phyloP scores from a whole-genome alignment of 1,140 invertebrate species.

The Danaus plexippus region DNA sequence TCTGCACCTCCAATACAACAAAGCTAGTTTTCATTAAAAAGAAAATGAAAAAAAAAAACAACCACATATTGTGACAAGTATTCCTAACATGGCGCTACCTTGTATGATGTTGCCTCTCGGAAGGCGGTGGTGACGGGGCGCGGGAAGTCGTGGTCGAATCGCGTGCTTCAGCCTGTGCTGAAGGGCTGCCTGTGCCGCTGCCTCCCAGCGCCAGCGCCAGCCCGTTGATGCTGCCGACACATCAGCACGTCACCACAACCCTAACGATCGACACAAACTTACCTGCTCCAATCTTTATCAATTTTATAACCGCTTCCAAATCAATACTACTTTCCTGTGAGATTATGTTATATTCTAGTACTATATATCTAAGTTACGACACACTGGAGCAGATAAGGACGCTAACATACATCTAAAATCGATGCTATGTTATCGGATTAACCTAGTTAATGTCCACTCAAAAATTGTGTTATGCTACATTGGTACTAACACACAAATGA shows the following conservation, averaged over 20 bases:
- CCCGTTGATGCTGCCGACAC: conserved; percentile 71
- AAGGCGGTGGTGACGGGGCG: conserved; percentile 53
- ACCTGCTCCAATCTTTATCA: conserved; percentile 49
- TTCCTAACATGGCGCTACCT: conserved; percentile 67
- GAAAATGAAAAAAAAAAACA: conserved; percentile 14
- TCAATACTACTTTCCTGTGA: too few relatives aligned
- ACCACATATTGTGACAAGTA: conserved; percentile 52
- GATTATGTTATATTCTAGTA: too few relatives aligned
- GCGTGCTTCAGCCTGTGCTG: conserved; percentile 38
- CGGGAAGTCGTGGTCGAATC: conserved; percentile 55
- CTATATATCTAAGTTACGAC: conserved; percentile 9
- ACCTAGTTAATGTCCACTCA: conserved; percentile 30
- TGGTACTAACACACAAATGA: conserved; percentile 21
- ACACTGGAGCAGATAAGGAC: conserved; percentile 59
- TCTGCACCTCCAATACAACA: conserved; percentile 2
- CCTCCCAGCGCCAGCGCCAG: conserved; percentile 68
- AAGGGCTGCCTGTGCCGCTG: conserved; percentile 57
- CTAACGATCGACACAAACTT: conserved; percentile 45
- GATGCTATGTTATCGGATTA: conserved; percentile 34
- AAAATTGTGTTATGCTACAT: conserved; percentile 25
- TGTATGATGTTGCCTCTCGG: conserved; percentile 56
- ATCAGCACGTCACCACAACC: conserved; percentile 65
- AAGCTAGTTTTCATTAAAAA: conserved; percentile 40
- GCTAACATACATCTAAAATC: conserved; percentile 39
- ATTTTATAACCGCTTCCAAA: too few relatives aligned